Evolutionary conservation across 2,113 vertebrate genomes (phyloP), one percentile per base, ranked within the genome.

Genomic region (Anoura caudifer): DNA sequence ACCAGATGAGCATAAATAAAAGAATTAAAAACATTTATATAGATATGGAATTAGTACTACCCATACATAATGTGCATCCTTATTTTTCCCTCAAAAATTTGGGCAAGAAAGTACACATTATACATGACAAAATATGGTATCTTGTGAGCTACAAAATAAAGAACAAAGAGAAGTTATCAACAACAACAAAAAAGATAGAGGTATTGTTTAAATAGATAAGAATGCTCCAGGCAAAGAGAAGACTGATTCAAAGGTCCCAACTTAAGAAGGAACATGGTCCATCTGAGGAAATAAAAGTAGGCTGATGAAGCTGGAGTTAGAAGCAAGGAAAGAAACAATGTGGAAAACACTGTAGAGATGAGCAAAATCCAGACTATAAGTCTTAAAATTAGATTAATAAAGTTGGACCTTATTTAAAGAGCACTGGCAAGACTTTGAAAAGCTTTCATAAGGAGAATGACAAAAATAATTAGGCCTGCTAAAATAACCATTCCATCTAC

Each of bases 391-490:
- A 56, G 69, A 45, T 75, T 63, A 90, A 75, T 63, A 95, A 69
- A 67, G 43, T 7, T 50, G 1, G 9, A 33, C 24, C 14, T 90
- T 67, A 82, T 83, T 83, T 63, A 65, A 88, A 84, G 43, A 63
- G 11, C 9, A 72, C 10, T 26, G 11, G n/a, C 75, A 89, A 95
- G 38, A n/a, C 43, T 87, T 82, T 76, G 86, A 87, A 79, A 11
- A 63, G 16, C 70, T 91, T 65, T 94, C 95, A 87, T 80, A 86
- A 87, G 17, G 20, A 93, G 33, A 92, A 79, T 61, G 47, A 38
- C 12, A 95, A 91, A 90, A 90, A n/a, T 90, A 95, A 94, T 87
- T 90, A 69, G 63, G 9, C 7, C 73, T 85, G 26, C 76, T 91
- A 65, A 72, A 80, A 88, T 94, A 33, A 82, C 12, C 56, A 73